Conservation (phyloP, 2,888 invertebrate species). For the Adela reaumurella region DNA sequence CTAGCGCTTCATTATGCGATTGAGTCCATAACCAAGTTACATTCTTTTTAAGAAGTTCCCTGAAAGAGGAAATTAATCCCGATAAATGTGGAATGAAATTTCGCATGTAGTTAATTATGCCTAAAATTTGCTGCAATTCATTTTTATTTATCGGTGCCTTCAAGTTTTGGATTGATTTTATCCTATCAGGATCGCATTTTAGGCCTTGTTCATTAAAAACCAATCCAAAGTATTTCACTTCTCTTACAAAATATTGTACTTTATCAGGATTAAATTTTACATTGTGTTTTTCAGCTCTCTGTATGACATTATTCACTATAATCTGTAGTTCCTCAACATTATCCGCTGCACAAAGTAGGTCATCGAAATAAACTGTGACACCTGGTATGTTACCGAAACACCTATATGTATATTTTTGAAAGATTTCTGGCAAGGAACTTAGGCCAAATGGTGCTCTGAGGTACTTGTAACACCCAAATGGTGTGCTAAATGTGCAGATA, state of each 20-base stretch:
- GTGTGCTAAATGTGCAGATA: constrained; percentile 13
- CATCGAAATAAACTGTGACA: constrained; percentile 14
- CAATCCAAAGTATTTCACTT: constrained; percentile 10
- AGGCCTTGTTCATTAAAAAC: constrained; percentile 6
- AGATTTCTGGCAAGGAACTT: constrained; percentile 12
- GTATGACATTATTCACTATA: constrained; percentile 6
- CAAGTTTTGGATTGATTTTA: constrained; percentile 4
- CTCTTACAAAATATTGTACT: constrained; percentile 6
- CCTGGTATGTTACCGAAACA: constrained; percentile 13
- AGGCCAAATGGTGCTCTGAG: constrained; percentile 12
- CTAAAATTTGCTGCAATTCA: constrained; percentile 4
- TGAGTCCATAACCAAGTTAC: not conserved
- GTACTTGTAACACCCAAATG: constrained; percentile 12
- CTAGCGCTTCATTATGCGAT: not conserved
- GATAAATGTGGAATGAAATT: constrained; percentile 13
- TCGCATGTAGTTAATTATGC: constrained; percentile 12
- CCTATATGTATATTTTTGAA: constrained; percentile 11
- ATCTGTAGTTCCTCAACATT: constrained; percentile 8
- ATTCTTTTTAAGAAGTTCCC: not conserved
- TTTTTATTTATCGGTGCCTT: constrained; percentile 4
- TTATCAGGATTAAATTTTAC: constrained; percentile 11
- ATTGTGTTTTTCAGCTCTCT: constrained; percentile 8
- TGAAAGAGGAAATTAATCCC: constrained; percentile 7
- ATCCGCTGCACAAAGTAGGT: constrained; percentile 9
- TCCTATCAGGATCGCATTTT: constrained; percentile 5